A percentile compares a stretch with the other conserved stretches of the same genome.
phyloP scores from a whole-genome alignment of 2,113 vertebrate species.

The Mastomys natalensis region DNA sequence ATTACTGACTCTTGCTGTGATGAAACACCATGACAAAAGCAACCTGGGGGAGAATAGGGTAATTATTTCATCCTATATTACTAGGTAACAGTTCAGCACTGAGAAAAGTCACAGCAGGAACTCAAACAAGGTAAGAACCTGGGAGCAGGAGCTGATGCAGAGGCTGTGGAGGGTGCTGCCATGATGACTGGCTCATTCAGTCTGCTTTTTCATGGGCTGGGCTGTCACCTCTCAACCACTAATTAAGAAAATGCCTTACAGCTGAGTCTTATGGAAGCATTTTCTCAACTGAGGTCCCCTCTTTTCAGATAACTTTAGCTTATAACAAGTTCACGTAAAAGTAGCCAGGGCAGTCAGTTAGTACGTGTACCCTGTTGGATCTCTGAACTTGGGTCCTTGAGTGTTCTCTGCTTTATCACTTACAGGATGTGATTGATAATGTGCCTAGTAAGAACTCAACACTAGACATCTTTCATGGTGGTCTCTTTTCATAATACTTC shows the following conservation, averaged over 20 bases:
- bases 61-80: neutral
- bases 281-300: neutral
- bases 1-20: neutral
- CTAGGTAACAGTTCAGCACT: neutral
- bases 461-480: slow-evolving; percentile 44
- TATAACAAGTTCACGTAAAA: neutral
- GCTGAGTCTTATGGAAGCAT: neutral
- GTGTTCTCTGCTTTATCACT: slow-evolving; percentile 15
- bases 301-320: neutral
- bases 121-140: neutral
- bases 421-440: slow-evolving; percentile 17
- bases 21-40: neutral
- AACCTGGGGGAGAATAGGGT: neutral
- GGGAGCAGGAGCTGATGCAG: neutral
- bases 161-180: neutral
- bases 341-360: neutral
- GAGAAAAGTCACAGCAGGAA: neutral
- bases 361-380: neutral
- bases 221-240: neutral
- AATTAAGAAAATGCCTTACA: neutral
- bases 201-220: neutral
- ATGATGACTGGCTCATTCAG: neutral
- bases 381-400: slow-evolving; percentile 4
- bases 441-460: neutral
- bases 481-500: neutral